Percentiles rank a stretch among this genome's conserved stretches.
Evolutionary conservation across 2,888 invertebrate genomes (phyloP).

Genomic region (Nephrotoma flavescens): DNA sequence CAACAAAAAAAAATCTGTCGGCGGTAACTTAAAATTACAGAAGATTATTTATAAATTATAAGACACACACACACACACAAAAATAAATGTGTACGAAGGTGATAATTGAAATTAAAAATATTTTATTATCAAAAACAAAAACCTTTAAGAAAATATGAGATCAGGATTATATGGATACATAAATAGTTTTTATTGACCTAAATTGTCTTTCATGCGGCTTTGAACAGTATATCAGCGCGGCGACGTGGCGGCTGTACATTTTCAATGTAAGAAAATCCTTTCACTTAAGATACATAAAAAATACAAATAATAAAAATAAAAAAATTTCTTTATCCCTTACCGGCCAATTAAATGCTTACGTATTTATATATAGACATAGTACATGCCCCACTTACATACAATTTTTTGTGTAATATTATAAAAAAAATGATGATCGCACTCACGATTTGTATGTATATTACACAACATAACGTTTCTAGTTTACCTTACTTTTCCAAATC

Average conservation of each 20-base stretch:
- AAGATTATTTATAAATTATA: not conserved
- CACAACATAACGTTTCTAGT: not conserved
- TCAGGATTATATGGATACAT: not conserved
- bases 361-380: not conserved
- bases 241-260: not conserved
- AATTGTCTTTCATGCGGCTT: not conserved
- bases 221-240: not conserved
- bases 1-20: not conserved
- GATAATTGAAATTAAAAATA: not conserved
- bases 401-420: not conserved
- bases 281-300: not conserved
- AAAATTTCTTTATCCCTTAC: not conserved
- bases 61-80: not conserved
- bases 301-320: not conserved
- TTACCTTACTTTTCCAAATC: not conserved
- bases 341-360: not conserved
- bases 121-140: not conserved
- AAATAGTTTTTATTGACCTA: not conserved
- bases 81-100: not conserved
- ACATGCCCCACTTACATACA: not conserved
- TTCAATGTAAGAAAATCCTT: not conserved
- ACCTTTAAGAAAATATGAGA: not conserved
- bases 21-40: not conserved
- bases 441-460: not conserved
- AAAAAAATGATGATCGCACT: not conserved